phyloP scores from a whole-genome alignment of 1,140 invertebrate species.

The Leucophenga varia region DNA sequence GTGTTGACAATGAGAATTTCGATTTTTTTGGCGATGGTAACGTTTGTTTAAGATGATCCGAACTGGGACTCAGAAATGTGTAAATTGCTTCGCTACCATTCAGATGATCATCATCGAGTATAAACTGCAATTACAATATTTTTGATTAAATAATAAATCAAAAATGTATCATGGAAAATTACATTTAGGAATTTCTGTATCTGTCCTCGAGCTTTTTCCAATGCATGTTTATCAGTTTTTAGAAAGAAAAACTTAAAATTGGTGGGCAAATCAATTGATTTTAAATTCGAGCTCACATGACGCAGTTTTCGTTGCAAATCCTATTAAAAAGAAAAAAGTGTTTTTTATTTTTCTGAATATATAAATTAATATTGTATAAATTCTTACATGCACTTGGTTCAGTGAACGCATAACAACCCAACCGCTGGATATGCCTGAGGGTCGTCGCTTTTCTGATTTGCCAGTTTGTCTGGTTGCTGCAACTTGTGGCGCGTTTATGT shows the following conservation, averaged over 20 bases:
- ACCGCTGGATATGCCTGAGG: constrained; percentile 71
- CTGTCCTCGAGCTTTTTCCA: constrained; percentile 79
- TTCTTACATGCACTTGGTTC: constrained; percentile 70
- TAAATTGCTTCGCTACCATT: constrained; percentile 88
- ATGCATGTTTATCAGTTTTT: constrained; percentile 73
- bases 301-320: constrained; percentile 81
- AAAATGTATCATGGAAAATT: constrained; percentile 37
- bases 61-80: constrained; percentile 85
- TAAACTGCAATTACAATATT: constrained; percentile 64
- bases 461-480: constrained; percentile 8
- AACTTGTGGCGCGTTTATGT: constrained; percentile 50
- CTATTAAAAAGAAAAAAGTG: constrained; percentile 55
- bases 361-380: background rate
- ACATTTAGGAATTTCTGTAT: constrained; percentile 86
- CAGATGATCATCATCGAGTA: constrained; percentile 81
- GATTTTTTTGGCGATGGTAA: constrained; percentile 76
- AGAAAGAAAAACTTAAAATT: constrained; percentile 78
- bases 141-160: background rate
- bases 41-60: constrained; percentile 80
- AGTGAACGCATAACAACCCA: constrained; percentile 84
- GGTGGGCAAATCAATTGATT: constrained; percentile 77
- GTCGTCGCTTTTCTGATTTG: constrained; percentile 55
- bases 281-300: constrained; percentile 76
- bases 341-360: background rate
- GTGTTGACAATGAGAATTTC: constrained; percentile 78